Evolutionary conservation across 2,797 vertebrate species (phyloP).

Genomic region (Masticophis lateralis): DNA sequence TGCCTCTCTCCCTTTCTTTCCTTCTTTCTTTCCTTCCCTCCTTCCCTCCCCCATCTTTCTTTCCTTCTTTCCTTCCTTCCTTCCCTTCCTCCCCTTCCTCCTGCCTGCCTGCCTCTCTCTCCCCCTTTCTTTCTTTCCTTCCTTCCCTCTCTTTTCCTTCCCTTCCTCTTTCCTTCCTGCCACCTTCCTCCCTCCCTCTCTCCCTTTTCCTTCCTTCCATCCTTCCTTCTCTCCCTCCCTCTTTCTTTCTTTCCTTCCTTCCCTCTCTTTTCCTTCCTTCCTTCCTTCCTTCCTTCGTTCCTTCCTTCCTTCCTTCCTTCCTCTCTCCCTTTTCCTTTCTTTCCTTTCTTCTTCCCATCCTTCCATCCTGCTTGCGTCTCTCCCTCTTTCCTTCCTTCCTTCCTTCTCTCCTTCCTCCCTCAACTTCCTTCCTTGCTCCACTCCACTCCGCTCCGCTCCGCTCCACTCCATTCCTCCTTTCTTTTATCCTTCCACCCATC

Average conservation of each 20-base stretch:
- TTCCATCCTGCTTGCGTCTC: background rate
- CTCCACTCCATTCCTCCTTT: background rate
- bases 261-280: no score
- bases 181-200: no score
- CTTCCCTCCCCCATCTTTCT: no score
- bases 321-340: no score
- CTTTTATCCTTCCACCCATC: background rate
- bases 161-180: no score
- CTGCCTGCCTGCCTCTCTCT: no score
- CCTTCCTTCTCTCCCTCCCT: no score
- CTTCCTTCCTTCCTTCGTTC: background rate
- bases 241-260: no score
- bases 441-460: background rate
- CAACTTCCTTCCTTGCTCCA: background rate
- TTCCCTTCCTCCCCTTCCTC: no score
- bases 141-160: no score
- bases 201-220: no score
- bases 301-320: background rate
- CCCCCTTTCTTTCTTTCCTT: no score
- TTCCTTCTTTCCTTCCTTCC: background rate
- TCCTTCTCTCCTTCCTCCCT: background rate
- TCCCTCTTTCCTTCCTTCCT: background rate
- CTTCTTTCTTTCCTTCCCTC: background rate
- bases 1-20: background rate
- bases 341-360: background rate